Conservation (phyloP, 2,113 vertebrate genomes). For the Odocoileus hemionus region DNA sequence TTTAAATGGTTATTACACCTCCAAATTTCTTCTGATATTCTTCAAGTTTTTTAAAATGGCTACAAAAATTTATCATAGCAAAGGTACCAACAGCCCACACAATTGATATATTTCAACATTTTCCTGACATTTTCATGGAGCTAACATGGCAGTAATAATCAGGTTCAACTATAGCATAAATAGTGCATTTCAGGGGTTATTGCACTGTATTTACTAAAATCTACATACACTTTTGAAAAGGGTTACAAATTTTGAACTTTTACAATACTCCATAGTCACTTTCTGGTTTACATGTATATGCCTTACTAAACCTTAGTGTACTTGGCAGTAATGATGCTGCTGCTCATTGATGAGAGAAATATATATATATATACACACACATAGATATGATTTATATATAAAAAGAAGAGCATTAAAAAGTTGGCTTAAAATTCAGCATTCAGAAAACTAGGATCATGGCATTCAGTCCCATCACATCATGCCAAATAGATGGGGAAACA, state of each 20-base stretch:
- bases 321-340: neutral
- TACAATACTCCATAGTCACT: neutral
- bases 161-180: neutral
- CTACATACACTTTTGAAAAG: neutral
- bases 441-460: neutral
- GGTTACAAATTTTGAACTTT: neutral
- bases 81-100: neutral
- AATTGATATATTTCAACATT: neutral
- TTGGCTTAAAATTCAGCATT: neutral
- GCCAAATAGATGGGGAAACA: neutral
- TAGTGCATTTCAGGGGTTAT: neutral
- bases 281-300: neutral
- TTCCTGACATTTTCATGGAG: neutral
- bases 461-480: neutral
- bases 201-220: neutral
- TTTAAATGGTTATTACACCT: slow-evolving; percentile 6
- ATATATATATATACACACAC: too few relatives aligned
- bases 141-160: neutral
- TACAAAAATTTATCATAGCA: neutral
- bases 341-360: neutral
- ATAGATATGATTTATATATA: neutral
- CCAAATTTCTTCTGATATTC: neutral
- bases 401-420: neutral
- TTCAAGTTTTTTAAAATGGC: slow-evolving; percentile 3
- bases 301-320: neutral